Percentiles rank a stretch among this genome's conserved stretches.
Conservation (phyloP, 2,113 vertebrate genomes). For the Psophia crepitans region DNA sequence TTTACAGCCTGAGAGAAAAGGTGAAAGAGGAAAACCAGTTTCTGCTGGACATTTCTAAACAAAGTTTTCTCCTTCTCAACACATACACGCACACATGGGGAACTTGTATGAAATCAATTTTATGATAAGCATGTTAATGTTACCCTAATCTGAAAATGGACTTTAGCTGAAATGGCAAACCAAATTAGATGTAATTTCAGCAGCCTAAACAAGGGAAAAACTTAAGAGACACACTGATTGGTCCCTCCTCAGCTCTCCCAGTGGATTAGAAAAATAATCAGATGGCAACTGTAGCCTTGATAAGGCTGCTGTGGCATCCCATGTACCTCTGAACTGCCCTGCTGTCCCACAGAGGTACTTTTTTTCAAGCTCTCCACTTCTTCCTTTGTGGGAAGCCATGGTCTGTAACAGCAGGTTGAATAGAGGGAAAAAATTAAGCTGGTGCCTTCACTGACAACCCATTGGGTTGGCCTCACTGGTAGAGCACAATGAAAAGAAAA, state of each 20-base stretch:
- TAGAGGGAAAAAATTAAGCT: background rate
- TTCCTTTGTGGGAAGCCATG: background rate
- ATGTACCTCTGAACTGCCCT: background rate
- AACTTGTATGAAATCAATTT: background rate
- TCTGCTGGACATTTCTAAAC: background rate
- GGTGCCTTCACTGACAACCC: background rate
- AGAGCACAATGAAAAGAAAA: background rate
- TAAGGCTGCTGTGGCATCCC: background rate
- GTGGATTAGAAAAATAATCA: background rate
- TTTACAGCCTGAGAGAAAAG: background rate
- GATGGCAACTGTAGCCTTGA: background rate
- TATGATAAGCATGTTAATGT: background rate
- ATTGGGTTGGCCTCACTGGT: background rate
- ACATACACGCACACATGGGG: background rate
- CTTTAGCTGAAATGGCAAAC: background rate
- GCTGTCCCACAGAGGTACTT: background rate
- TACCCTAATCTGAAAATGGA: background rate
- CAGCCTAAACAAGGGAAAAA: background rate
- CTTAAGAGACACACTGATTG: background rate
- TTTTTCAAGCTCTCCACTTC: background rate
- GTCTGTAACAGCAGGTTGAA: background rate
- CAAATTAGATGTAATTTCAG: background rate
- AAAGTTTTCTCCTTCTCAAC: background rate
- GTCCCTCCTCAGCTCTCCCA: background rate
- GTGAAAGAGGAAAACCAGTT: background rate